Base-by-base conservation (phyloP, 2,888 invertebrate genomes). In the Caenorhabditis parvicauda region DNA sequence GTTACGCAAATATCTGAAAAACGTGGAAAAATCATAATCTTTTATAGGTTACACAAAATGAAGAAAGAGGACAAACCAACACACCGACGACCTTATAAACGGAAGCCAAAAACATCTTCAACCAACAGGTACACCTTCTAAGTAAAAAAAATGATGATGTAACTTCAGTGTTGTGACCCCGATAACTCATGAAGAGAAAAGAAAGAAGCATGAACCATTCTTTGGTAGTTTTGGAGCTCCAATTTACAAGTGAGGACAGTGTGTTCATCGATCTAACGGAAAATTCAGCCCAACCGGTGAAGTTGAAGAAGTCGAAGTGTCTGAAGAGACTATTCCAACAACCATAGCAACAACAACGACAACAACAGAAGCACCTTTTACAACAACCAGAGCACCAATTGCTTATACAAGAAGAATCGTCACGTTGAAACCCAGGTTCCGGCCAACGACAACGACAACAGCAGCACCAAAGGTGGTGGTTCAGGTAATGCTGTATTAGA, bases 201-300 rank as follows among this genome's bases (percentile, higher is more conserved):
- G n/a, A 32, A 32, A 32, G n/a, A 32, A 32, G 35, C 35, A 9
- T 1, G 63, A 63, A 22, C 58, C 58, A 22, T 64, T 64, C 19
- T 59, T 59, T 37, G 64, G 67, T 46, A 68, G 64, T 54, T 68
- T 68, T 22, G 67, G 67, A 32, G 67, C 67, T 12, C 48, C 67
- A 21, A 68, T 68, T 25, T 63, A 57, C 46, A 52, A 63, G 62
- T 61, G 6, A 56, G 37, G 37, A 25, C 39, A 14, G 19, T 14
- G 19, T 41, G 7, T 32, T 47, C 4, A 35, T 43, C 5, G 47
- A 51, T 22, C 1, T 29, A 1, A 1, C 7, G 17, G 19, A 28
- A 9, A 39, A 22, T 37, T 27, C 38, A 64, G 60, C 35, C 67
- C 67, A 21, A 61, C 59, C 3, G 59, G 53, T 7, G 60, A 61